Evolutionary conservation across 2,888 invertebrate species (phyloP), one percentile per base, ranked within the genome.

Genomic region (Pantelozetes paolii): DNA sequence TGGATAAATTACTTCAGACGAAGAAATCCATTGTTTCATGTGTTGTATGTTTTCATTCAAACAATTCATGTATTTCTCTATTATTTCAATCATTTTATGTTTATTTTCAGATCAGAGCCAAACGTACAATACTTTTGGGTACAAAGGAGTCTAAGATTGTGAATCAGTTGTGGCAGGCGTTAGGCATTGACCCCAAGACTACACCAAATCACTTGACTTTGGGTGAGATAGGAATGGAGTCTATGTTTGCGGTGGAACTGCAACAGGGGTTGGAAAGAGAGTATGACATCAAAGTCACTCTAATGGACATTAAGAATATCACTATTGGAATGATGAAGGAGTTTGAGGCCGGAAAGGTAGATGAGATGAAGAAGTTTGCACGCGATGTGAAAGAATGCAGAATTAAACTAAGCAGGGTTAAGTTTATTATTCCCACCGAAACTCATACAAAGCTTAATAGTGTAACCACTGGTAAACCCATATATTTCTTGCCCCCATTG

Each of bases 221-320:
- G 64, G 94, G 94, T 36, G 98, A 99, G 83, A 87, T 99, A 48
- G 98, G 98, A 76, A 92, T 99, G 89, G 98, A 99, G 82, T 97
- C 97, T 1, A 84, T 99, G 78, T 98, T 98, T 97, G 62, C 62
- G 1, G 62, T 62, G 30, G 62, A 62, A 36, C 36, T 62, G 9
- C 62, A 62, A 20, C 62, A 62, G 36, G 36, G 36, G 18, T 62
- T 62, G 36, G 62, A 62, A 20, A 18, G 62, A 18, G 62, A 62
- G 20, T 62, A 62, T 18, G 62, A 36, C 32, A 62, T 62, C 28
- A 62, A 62, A 62, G 32, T 62, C 5, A 62, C 62, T 62, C 26
- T 62, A 18, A 5, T 2, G 26, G 32, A 62, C 32, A 62, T 62
- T 6, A 62, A 62, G 62, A 62, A 62, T 18, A 62, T 62, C 30